Percentiles rank a stretch among this genome's conserved stretches.
These are phyloP conservation scores for Beroe ovata DNA, from an alignment of 37 sponge, comb jelly and placozoan species.

Conservation along the genomic window DNA sequence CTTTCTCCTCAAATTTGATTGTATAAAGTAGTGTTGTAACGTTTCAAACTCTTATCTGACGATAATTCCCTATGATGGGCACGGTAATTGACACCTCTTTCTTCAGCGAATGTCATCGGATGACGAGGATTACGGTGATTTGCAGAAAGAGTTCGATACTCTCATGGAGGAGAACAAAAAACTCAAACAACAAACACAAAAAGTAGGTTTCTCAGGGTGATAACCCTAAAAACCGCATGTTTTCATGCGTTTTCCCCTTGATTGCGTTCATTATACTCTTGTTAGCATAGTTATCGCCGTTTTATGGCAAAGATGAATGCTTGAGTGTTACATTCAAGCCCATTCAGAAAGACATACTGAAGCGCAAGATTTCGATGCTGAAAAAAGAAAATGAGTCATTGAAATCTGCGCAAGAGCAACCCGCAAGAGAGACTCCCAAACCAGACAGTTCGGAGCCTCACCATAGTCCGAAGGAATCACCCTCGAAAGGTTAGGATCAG, in stretches of 20 bases:
- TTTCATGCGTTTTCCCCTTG: too few relatives aligned
- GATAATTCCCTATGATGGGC: too few relatives aligned
- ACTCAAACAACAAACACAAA: conserved; percentile 60
- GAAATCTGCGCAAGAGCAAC: conserved; percentile 51
- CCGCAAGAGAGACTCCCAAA: background rate
- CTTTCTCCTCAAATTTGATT: too few relatives aligned
- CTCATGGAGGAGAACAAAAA: conserved; percentile 51
- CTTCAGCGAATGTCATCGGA: conserved; percentile 52
- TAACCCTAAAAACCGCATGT: too few relatives aligned
- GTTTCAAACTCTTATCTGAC: too few relatives aligned
- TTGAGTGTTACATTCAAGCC: too few relatives aligned
- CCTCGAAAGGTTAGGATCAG: conserved; percentile 6
- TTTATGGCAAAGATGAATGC: too few relatives aligned
- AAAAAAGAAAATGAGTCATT: conserved; percentile 55
- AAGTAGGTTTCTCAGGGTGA: conserved; percentile 34
- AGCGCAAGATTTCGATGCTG: conserved; percentile 50
- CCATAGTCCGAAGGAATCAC: background rate
- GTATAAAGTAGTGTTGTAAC: too few relatives aligned
- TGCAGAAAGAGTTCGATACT: conserved; percentile 24
- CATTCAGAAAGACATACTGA: conserved; percentile 41
- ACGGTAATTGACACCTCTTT: too few relatives aligned
- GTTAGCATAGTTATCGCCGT: too few relatives aligned
- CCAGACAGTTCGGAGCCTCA: conserved; percentile 50
- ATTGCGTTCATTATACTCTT: too few relatives aligned
- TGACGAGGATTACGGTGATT: conserved; percentile 18